Conservation (phyloP, 2,888 invertebrate species). For the Teleogryllus oceanicus region DNA sequence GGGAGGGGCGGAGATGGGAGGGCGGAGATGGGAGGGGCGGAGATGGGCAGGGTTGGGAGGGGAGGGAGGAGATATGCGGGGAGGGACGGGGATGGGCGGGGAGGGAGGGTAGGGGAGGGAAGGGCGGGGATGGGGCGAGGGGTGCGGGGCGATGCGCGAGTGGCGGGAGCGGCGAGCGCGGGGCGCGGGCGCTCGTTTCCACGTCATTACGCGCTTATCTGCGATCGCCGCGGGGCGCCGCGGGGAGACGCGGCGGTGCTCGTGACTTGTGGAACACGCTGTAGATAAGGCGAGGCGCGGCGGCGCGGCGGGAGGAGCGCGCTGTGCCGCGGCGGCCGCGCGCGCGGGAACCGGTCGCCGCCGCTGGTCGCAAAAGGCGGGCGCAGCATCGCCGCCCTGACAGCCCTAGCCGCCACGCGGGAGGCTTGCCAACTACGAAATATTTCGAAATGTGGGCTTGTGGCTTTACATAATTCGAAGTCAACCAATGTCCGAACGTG, state of each 20-base stretch:
- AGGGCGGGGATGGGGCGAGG: too few relatives aligned
- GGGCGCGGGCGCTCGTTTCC: not conserved
- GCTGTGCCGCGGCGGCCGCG: not conserved
- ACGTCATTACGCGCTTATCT: conserved; percentile 1
- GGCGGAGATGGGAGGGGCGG: too few relatives aligned
- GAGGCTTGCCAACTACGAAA: not conserved
- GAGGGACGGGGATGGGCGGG: too few relatives aligned
- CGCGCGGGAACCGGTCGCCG: not conserved
- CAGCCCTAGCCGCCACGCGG: not conserved
- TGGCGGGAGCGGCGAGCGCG: not conserved
- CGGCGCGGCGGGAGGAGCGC: not conserved
- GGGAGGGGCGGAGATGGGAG: too few relatives aligned
- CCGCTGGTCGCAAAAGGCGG: not conserved
- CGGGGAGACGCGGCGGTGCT: not conserved
- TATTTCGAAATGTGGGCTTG: too few relatives aligned
- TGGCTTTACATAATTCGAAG: too few relatives aligned
- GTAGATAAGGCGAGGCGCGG: not conserved
- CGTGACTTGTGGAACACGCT: conserved; percentile 18
- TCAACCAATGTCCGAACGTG: too few relatives aligned
- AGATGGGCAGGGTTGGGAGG: too few relatives aligned
- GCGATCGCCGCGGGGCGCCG: not conserved
- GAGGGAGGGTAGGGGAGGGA: too few relatives aligned
- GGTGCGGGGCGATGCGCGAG: not conserved
- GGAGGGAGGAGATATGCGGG: too few relatives aligned
- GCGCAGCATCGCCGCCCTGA: not conserved